Conservation (phyloP, 2,888 invertebrate species). For the Maniola hyperantus region DNA sequence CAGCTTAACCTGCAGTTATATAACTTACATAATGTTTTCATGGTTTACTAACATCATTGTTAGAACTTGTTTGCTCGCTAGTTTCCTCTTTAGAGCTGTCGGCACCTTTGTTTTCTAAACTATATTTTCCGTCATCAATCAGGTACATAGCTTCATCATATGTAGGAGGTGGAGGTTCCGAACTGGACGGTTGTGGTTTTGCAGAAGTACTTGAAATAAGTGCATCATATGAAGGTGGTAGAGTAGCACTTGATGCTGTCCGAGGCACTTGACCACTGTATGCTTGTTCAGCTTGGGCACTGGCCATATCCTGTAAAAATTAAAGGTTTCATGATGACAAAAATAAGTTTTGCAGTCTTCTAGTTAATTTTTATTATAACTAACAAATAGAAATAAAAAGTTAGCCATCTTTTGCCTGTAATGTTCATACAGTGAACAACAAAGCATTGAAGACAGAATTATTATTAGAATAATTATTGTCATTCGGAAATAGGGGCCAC, state of each 20-base stretch:
- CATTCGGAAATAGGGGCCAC: no score
- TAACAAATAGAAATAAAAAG: no score
- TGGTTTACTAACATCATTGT: constrained; percentile 65
- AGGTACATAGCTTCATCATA: constrained; percentile 85
- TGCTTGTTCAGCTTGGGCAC: constrained; percentile 80
- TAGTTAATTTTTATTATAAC: not conserved
- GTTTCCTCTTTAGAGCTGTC: constrained; percentile 69
- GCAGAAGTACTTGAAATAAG: constrained; percentile 71
- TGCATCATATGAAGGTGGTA: constrained; percentile 85
- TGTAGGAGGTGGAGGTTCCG: constrained; percentile 84
- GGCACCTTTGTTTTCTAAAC: constrained; percentile 53
- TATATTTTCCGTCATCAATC: constrained; percentile 73
- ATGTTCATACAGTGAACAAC: no score
- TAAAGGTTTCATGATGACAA: constrained; percentile 16
- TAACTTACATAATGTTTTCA: constrained; percentile 49
- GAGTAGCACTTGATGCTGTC: constrained; percentile 82
- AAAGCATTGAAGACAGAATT: no score
- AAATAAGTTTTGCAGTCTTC: not conserved
- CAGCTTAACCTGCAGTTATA: constrained; percentile 50
- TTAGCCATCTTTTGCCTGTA: no score
- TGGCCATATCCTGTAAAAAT: constrained; percentile 80
- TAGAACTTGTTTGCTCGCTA: constrained; percentile 58
- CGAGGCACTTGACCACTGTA: constrained; percentile 78
- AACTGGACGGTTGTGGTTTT: constrained; percentile 73
- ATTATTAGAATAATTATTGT: no score